These are phyloP conservation scores for Athetis lepigone DNA, from an alignment of 2,888 invertebrate genomes.

Conservation along the genomic window DNA sequence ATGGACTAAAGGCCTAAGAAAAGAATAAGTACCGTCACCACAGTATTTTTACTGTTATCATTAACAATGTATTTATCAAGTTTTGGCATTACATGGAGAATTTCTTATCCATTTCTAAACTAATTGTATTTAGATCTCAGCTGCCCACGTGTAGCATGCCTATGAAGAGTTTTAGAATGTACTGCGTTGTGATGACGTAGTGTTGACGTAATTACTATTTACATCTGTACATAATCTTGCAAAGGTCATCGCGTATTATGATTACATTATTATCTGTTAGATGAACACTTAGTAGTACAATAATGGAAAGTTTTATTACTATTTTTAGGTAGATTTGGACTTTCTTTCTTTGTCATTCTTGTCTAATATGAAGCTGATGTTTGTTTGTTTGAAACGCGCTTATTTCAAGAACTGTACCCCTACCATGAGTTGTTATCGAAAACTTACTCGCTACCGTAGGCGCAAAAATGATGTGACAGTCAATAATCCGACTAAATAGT, in stretches of 20 bases:
- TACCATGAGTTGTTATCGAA: too few relatives aligned
- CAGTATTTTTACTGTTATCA: not conserved
- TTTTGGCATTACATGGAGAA: not conserved
- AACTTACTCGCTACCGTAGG: too few relatives aligned
- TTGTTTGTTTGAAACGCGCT: too few relatives aligned
- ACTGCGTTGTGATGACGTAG: slow-evolving; percentile 24
- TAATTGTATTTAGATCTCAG: slow-evolving; percentile 29
- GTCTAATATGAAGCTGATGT: too few relatives aligned
- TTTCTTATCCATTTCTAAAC: not conserved
- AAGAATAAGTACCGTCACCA: too few relatives aligned
- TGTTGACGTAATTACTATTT: slow-evolving; percentile 25
- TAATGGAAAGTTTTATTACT: slow-evolving; percentile 25
- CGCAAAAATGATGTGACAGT: too few relatives aligned
- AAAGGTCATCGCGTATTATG: slow-evolving; percentile 35
- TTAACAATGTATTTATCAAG: not conserved
- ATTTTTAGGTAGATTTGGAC: not conserved
- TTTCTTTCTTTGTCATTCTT: not conserved
- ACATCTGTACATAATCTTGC: slow-evolving; percentile 7
- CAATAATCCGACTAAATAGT: too few relatives aligned
- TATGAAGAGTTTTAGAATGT: slow-evolving; percentile 5
- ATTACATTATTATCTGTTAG: slow-evolving; percentile 4
- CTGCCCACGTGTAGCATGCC: not conserved
- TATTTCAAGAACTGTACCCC: too few relatives aligned
- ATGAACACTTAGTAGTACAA: slow-evolving; percentile 15
- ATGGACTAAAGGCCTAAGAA: too few relatives aligned